Evolutionary conservation across 2,888 invertebrate species (phyloP).

Genomic region (Thera britannica): DNA sequence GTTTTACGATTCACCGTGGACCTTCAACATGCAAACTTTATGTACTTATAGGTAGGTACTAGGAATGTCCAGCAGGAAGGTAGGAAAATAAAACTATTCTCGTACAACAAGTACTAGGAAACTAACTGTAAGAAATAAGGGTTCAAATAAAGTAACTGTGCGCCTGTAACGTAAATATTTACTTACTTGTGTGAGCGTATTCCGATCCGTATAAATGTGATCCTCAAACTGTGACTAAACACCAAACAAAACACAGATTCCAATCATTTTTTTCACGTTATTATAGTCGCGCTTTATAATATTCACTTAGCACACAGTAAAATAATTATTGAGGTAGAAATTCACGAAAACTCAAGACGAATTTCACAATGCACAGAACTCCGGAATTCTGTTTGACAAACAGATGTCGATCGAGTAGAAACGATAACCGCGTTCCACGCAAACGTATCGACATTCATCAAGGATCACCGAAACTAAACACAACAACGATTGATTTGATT

Average conservation of each 20-base stretch:
- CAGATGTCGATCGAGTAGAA: slow-evolving; percentile 66
- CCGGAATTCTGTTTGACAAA: slow-evolving; percentile 45
- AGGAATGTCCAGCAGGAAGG: slow-evolving; percentile 8
- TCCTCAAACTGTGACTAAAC: slow-evolving; percentile 64
- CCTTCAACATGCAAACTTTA: neutral
- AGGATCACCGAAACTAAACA: slow-evolving; percentile 68
- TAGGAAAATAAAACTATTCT: slow-evolving; percentile 18
- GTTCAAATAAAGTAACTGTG: slow-evolving; percentile 11
- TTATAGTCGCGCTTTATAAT: slow-evolving; percentile 57
- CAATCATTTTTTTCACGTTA: slow-evolving; percentile 69
- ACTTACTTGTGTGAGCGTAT: slow-evolving; percentile 76
- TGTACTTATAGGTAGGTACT: too few species aligned
- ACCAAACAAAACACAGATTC: slow-evolving; percentile 75
- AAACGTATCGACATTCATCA: slow-evolving; percentile 68
- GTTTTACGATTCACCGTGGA: neutral
- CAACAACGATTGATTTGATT: slow-evolving; percentile 26
- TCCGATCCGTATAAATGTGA: slow-evolving; percentile 70
- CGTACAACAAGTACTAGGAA: slow-evolving; percentile 1
- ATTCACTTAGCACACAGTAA: slow-evolving; percentile 54
- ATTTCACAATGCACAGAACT: slow-evolving; percentile 58
- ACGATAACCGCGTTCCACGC: slow-evolving; percentile 64
- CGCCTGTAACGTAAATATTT: slow-evolving; percentile 69
- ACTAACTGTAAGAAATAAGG: neutral
- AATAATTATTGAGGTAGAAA: slow-evolving; percentile 46
- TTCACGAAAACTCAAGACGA: slow-evolving; percentile 57